These are phyloP conservation scores for Trachelus tabidus DNA, from an alignment of 2,888 invertebrate species.

Conservation along the genomic window DNA sequence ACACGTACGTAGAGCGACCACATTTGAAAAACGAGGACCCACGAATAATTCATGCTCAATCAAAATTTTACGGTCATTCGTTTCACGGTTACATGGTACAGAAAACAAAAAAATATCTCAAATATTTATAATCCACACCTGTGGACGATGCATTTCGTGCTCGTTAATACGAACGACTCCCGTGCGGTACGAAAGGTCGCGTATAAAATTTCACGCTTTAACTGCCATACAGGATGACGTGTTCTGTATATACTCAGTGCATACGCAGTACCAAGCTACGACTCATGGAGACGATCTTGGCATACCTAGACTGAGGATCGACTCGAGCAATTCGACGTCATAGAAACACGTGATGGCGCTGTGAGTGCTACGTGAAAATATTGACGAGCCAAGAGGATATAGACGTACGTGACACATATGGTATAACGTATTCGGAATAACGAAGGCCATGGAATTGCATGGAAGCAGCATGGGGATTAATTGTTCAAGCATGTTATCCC, in stretches of 20 bases:
- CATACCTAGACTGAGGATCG: neutral
- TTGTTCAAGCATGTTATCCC: too few species aligned
- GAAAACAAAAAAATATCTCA: neutral
- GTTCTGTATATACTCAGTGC: neutral
- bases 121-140: neutral
- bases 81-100: neutral
- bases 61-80: neutral
- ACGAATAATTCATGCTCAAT: neutral
- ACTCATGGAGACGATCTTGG: neutral
- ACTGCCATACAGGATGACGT: neutral
- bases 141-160: neutral
- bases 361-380: neutral
- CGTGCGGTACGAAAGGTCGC: neutral
- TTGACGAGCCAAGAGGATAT: neutral
- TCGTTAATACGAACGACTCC: neutral
- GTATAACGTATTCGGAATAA: neutral
- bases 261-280: neutral
- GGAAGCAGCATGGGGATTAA: neutral
- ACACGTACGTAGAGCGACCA: neutral
- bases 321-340: neutral
- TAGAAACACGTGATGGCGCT: neutral
- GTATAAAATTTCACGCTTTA: neutral
- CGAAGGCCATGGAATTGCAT: neutral
- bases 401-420: neutral
- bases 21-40: neutral